Evolutionary conservation across 2,113 vertebrate genomes (phyloP).

Genomic region (Paracanthobrama guichenoti): DNA sequence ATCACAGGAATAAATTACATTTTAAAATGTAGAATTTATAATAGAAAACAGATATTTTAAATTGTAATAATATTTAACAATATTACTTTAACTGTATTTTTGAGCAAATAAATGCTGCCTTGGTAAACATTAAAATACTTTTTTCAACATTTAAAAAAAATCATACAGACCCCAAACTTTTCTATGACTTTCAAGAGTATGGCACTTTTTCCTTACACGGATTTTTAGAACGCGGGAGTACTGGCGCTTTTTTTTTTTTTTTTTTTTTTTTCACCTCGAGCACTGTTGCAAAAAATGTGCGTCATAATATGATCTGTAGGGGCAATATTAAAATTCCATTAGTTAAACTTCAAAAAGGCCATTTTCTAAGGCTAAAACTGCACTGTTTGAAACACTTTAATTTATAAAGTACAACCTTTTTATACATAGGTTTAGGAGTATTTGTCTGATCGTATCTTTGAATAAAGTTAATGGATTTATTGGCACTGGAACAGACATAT

Average conservation of each 20-base stretch:
- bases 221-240: too few relatives aligned
- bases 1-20: background rate
- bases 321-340: background rate
- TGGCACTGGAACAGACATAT: slow-evolving; percentile 12
- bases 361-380: background rate
- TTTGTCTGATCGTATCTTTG: background rate
- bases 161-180: background rate
- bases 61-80: background rate
- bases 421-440: background rate
- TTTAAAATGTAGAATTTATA: background rate
- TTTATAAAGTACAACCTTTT: background rate
- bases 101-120: background rate
- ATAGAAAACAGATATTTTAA: background rate
- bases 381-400: background rate
- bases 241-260: too few relatives aligned
- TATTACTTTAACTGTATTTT: background rate
- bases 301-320: background rate
- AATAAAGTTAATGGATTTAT: slow-evolving; percentile 30
- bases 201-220: too few relatives aligned
- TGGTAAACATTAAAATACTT: background rate
- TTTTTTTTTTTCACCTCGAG: too few relatives aligned
- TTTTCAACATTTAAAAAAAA: background rate
- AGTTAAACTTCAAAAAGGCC: background rate
- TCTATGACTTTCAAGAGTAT: background rate
- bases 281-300: background rate